These are phyloP conservation scores for Ochropleura plecta DNA, from an alignment of 2,888 invertebrate species.

Conservation along the genomic window DNA sequence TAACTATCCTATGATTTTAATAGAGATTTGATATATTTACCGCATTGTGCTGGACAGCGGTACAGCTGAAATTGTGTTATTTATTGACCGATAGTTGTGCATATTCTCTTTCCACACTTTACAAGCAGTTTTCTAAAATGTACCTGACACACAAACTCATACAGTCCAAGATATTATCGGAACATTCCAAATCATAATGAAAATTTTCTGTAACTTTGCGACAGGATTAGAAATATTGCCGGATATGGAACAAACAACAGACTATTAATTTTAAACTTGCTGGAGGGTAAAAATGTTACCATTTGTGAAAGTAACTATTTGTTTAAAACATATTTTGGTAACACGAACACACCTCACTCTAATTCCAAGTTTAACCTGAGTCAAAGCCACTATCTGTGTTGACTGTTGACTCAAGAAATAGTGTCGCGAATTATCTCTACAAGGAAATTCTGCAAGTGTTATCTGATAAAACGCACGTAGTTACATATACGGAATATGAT, in stretches of 20 bases:
- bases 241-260: constrained; percentile 7
- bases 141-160: neutral
- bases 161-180: neutral
- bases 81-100: neutral
- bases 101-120: neutral
- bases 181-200: neutral
- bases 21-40: neutral
- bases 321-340: constrained; percentile 23
- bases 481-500: constrained; percentile 40
- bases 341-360: constrained; percentile 48
- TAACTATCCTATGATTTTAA: neutral
- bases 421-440: constrained; percentile 67
- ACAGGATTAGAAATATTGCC: constrained; percentile 12
- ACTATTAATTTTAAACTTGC: constrained; percentile 20
- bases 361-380: constrained; percentile 48
- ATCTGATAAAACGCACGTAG: constrained; percentile 56
- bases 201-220: constrained; percentile 3
- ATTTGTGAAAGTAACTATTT: constrained; percentile 18
- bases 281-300: constrained; percentile 22
- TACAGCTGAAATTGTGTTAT: neutral
- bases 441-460: constrained; percentile 64
- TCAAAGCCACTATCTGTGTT: constrained; percentile 54
- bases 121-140: neutral
- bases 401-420: constrained; percentile 63
- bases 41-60: neutral